Conservation (phyloP, 2,113 vertebrate genomes). For the Sciurus niger region DNA sequence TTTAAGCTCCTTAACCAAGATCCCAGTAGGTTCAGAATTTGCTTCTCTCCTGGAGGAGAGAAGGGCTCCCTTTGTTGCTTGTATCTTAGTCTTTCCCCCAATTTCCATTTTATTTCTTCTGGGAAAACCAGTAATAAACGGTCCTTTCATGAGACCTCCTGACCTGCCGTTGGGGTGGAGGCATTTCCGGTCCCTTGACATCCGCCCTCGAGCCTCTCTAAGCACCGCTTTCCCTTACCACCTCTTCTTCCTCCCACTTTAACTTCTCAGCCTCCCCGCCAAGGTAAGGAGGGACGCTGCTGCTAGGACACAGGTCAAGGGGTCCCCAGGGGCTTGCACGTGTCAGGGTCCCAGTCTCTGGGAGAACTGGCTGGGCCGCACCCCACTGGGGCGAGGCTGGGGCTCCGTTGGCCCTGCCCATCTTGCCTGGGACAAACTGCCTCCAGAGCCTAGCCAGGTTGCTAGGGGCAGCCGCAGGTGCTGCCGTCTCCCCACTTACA, state of each 20-base stretch:
- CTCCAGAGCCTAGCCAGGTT: not conserved
- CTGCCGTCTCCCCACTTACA: not conserved
- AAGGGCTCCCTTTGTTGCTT: conserved; percentile 36
- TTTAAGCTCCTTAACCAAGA: too few relatives aligned
- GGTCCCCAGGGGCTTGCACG: not conserved
- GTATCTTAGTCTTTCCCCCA: not conserved
- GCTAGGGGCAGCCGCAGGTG: too few relatives aligned
- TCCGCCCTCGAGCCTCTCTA: not conserved
- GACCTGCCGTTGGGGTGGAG: not conserved
- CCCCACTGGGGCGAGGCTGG: not conserved
- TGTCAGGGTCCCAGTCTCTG: not conserved
- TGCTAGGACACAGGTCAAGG: not conserved
- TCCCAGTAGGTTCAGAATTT: conserved; percentile 9
- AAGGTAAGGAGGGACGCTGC: not conserved
- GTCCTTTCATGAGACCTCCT: not conserved
- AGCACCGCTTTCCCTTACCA: not conserved
- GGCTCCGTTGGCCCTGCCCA: not conserved
- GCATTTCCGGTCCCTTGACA: not conserved
- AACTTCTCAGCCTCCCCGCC: not conserved
- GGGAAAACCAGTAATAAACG: conserved; percentile 67
- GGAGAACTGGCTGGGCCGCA: too few relatives aligned
- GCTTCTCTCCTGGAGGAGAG: not conserved
- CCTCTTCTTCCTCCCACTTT: not conserved
- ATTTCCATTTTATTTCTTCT: conserved; percentile 47
- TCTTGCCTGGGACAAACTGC: not conserved